Evolutionary conservation across 2,113 vertebrate species (phyloP).

Genomic region (Oryctolagus cuniculus): mOryCun1.1 NC_091435.1:160307001-160307500

Average conservation of each 20-base stretch:
- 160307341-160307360: conserved; percentile 16
- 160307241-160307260: conserved; percentile 68
- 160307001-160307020: background rate
- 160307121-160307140: conserved; percentile 47
- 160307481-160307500: background rate
- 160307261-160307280: conserved; percentile 58
- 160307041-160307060: conserved; percentile 31
- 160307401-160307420: background rate
- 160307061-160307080: conserved; percentile 49
- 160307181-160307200: conserved; percentile 43
- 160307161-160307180: conserved; percentile 57
- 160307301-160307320: conserved; percentile 43
- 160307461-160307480: background rate
- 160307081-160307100: conserved; percentile 34
- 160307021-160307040: conserved; percentile 4
- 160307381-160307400: conserved; percentile 43
- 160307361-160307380: conserved; percentile 29
- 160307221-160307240: conserved; percentile 60
- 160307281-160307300: conserved; percentile 38
- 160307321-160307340: background rate
- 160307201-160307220: conserved; percentile 62
- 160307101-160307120: background rate
- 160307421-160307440: background rate
- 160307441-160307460: background rate
- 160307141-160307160: conserved; percentile 35